Base-by-base conservation (phyloP, 1,140 invertebrate genomes). In the Scaptomyza graminum region DNA sequence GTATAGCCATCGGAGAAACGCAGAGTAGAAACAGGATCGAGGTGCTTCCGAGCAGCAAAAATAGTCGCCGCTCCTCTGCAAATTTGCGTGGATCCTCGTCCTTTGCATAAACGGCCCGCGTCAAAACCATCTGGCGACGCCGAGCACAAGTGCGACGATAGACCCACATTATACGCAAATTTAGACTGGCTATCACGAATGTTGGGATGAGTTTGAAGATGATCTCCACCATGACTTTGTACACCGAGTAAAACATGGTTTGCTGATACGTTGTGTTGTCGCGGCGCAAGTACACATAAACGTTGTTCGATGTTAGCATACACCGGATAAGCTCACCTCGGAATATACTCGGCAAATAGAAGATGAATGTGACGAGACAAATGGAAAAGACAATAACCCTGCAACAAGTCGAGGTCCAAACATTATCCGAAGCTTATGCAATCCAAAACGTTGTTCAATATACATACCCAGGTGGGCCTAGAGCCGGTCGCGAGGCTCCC, bases 1-100 rank as follows among this genome's bases (percentile, higher is more conserved):
- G 91, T 57, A 96, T 95, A 25, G 95, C 95, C 94, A 96, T 95
- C 0, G 95, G 95, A 13, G 95, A 96, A 52, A 96, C 95, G 88
- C 95, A 96, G 12, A 96, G 92, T 16, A 96, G 92, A 88, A 96
- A 96, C 15, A 96, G 84, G 16, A 96, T 94, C 43, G 95, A 95
- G 3, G 95, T 96, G 52, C 94, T 95, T 37, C 95, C 95, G 2
- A 96, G 90, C 5, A 96, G 92, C 16, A 96, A 90, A 44, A 96
- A 94, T 0, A 96, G 92, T 3, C 95, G 92, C 44, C 94, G 93
- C 80, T 96, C 95, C 87, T 96, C 95, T 1, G 95, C 94, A 77
- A 95, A 95, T 74, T 95, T 95, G 11, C 94, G 89, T 0, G 93
- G 93, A 90, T 95, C 94, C 31, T 95, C 94, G 34, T 94, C 93